phyloP scores from a whole-genome alignment of 2,797 vertebrate genomes.

The Spinus pinus region DNA sequence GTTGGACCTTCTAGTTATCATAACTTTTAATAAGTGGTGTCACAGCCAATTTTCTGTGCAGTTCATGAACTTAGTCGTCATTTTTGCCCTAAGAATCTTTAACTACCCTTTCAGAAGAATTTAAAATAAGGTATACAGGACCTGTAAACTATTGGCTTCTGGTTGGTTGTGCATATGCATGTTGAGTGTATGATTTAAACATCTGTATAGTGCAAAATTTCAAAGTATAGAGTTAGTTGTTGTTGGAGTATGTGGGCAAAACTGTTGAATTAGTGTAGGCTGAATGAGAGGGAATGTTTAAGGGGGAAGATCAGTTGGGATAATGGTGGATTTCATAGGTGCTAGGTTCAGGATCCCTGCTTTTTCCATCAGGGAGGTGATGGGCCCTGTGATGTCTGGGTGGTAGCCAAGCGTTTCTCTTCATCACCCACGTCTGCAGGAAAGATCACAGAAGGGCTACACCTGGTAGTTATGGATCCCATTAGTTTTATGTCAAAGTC shows the following conservation, averaged over 20 bases:
- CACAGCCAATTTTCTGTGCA: slow-evolving; percentile 1
- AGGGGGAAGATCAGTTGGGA: not conserved
- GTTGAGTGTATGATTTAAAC: not conserved
- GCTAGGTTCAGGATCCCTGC: not conserved
- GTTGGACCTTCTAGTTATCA: not conserved
- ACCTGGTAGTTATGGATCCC: not conserved
- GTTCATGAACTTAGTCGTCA: not conserved
- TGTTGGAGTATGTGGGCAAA: not conserved
- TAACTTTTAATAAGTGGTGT: slow-evolving; percentile 34
- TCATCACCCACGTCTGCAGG: not conserved
- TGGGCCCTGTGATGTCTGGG: not conserved
- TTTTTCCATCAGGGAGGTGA: not conserved
- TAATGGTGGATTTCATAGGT: not conserved
- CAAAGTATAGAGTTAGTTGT: not conserved
- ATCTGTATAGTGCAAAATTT: not conserved
- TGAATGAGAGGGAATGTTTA: not conserved
- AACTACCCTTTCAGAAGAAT: not conserved
- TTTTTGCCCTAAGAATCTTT: not conserved
- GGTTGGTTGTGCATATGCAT: not conserved
- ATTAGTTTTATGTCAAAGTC: not conserved
- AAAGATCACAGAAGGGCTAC: not conserved
- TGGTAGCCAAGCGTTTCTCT: not conserved
- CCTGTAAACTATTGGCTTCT: not conserved
- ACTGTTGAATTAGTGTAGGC: not conserved
- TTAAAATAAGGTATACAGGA: not conserved